Conservation (phyloP, 2,113 vertebrate species). For the Saguinus imperator region DNA sequence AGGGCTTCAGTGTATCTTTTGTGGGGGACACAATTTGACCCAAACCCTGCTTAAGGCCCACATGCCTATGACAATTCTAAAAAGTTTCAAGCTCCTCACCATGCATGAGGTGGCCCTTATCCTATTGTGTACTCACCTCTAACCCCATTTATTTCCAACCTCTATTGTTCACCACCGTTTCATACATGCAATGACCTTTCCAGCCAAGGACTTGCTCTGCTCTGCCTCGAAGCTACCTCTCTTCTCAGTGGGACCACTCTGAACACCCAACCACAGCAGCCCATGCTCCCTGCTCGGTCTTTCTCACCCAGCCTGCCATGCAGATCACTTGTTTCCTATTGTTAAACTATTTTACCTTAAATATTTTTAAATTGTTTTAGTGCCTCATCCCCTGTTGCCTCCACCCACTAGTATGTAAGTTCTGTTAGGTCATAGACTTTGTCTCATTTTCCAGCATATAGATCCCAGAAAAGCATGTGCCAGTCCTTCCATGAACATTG, state of each 20-base stretch:
- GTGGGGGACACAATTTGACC: neutral
- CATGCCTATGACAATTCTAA: neutral
- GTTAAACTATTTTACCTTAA: neutral
- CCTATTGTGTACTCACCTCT: neutral
- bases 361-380: neutral
- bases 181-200: neutral
- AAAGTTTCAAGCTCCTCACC: neutral
- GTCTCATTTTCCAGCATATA: neutral
- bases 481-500: neutral
- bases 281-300: rapidly evolving
- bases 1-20: neutral
- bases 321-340: neutral
- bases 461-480: neutral
- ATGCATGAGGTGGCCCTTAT: neutral
- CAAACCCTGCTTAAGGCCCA: neutral
- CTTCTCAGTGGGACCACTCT: neutral
- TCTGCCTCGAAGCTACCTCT: neutral
- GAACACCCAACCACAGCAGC: neutral
- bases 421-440: neutral
- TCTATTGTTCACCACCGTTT: neutral
- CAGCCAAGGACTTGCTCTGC: neutral
- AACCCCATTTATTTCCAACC: neutral
- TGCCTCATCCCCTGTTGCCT: neutral
- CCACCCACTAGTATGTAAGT: neutral
- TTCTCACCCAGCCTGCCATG: neutral